Percentiles rank a stretch among this genome's conserved stretches.
These are phyloP conservation scores for Cactoblastis cactorum DNA, from an alignment of 2,888 invertebrate species.

Conservation along the genomic window DNA sequence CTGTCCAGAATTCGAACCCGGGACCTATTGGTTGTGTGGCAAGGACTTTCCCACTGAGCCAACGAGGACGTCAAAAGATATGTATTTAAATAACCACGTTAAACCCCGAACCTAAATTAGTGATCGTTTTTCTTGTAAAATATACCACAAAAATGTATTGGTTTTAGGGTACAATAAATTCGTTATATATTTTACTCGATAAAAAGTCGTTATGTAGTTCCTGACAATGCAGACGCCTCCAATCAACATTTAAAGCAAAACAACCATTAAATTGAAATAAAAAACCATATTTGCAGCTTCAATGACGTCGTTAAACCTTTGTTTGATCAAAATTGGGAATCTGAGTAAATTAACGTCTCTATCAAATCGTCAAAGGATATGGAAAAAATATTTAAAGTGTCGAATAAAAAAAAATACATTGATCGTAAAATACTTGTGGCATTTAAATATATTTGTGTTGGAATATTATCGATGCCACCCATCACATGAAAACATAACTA, in stretches of 20 bases:
- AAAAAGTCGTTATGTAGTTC: not conserved
- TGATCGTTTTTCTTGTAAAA: too few species aligned
- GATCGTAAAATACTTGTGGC: too few species aligned
- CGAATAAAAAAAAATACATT: conserved; percentile 16
- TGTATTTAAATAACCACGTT: too few species aligned
- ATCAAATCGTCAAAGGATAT: conserved; percentile 13
- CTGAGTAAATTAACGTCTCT: conserved; percentile 6
- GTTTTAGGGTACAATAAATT: not conserved
- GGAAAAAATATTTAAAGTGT: conserved; percentile 21
- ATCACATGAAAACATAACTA: too few species aligned
- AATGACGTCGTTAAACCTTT: conserved; percentile 1
- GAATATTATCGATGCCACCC: too few species aligned
- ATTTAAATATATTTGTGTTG: too few species aligned
- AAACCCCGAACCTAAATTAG: too few species aligned
- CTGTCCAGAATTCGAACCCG: too few species aligned
- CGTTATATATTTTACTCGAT: not conserved
- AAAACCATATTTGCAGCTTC: not conserved
- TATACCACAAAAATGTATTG: too few species aligned
- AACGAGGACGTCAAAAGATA: too few species aligned
- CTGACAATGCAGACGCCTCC: not conserved
- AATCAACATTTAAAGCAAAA: conserved; percentile 1
- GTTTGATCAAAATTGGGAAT: not conserved
- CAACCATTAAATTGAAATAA: not conserved
- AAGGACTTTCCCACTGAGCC: too few species aligned
- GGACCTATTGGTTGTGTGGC: too few species aligned